Conservation (phyloP, 2,797 vertebrate species). For the Sebastes baramenuke region DNA sequence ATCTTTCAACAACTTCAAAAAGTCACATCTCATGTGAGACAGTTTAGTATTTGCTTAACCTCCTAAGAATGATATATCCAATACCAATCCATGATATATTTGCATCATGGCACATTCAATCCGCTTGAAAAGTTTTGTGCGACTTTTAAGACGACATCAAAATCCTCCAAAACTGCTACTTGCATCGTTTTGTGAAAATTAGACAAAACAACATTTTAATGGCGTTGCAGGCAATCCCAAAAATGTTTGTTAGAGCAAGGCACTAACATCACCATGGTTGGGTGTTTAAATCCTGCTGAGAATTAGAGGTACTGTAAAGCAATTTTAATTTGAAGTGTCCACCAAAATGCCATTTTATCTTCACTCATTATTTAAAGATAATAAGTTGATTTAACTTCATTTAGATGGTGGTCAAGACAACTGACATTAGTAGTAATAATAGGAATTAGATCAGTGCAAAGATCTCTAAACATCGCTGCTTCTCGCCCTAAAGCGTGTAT, state of each 20-base stretch:
- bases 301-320: neutral
- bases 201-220: neutral
- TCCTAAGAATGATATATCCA: no score
- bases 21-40: neutral
- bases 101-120: neutral
- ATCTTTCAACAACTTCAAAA: neutral
- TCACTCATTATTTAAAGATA: neutral
- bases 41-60: neutral
- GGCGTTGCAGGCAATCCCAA: neutral
- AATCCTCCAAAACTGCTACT: neutral
- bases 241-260: neutral
- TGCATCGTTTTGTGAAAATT: neutral
- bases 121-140: neutral
- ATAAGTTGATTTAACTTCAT: neutral
- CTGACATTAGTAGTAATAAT: neutral
- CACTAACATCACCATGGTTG: neutral
- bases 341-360: neutral
- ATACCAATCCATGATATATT: no score
- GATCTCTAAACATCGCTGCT: neutral
- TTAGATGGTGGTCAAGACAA: neutral
- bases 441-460: neutral
- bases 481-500: neutral
- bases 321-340: neutral
- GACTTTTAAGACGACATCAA: neutral
- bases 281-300: neutral